A percentile compares a stretch with the other conserved stretches of the same genome.
Conservation (phyloP, 2,888 invertebrate genomes). For the Thereva nobilitata region DNA sequence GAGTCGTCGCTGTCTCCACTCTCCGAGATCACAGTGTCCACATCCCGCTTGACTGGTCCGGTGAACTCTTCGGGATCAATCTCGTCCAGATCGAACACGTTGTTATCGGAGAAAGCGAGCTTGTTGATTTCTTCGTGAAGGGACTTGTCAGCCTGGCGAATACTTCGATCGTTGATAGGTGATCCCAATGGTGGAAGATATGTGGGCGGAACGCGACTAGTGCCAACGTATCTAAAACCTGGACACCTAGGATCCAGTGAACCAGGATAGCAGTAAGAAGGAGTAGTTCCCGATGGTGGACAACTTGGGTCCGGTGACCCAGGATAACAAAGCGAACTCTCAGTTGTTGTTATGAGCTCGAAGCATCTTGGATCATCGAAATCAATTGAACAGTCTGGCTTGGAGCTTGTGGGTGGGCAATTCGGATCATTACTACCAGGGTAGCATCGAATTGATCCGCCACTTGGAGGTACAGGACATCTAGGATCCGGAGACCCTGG, state of each 20-base stretch:
- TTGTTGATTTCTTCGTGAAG: slow-evolving; percentile 52
- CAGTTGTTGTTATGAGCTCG: slow-evolving; percentile 43
- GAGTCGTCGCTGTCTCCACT: background rate
- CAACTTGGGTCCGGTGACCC: slow-evolving; percentile 51
- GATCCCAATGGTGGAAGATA: slow-evolving; percentile 51
- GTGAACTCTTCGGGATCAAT: slow-evolving; percentile 16
- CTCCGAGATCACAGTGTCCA: too few relatives aligned
- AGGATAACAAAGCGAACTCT: slow-evolving; percentile 48
- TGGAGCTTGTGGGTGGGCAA: too few relatives aligned
- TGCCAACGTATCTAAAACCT: slow-evolving; percentile 51
- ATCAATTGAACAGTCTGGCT: slow-evolving; percentile 56
- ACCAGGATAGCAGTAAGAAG: slow-evolving; percentile 51
- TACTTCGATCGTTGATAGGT: slow-evolving; percentile 48
- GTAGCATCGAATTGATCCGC: too few relatives aligned
- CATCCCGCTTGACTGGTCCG: background rate
- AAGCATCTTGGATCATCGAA: slow-evolving; percentile 57
- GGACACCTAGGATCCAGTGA: slow-evolving; percentile 55
- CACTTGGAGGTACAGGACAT: too few relatives aligned
- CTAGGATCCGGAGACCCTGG: slow-evolving; percentile 32
- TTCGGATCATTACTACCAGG: too few relatives aligned
- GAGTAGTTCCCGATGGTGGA: slow-evolving; percentile 44
- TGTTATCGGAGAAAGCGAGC: slow-evolving; percentile 48
- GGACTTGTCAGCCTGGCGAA: slow-evolving; percentile 45
- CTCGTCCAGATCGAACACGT: slow-evolving; percentile 48
- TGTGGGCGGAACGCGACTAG: slow-evolving; percentile 51